A percentile compares a stretch with the other conserved stretches of the same genome.
phyloP scores from a whole-genome alignment of 2,797 vertebrate species.

The Kryptopterus vitreolus region DNA sequence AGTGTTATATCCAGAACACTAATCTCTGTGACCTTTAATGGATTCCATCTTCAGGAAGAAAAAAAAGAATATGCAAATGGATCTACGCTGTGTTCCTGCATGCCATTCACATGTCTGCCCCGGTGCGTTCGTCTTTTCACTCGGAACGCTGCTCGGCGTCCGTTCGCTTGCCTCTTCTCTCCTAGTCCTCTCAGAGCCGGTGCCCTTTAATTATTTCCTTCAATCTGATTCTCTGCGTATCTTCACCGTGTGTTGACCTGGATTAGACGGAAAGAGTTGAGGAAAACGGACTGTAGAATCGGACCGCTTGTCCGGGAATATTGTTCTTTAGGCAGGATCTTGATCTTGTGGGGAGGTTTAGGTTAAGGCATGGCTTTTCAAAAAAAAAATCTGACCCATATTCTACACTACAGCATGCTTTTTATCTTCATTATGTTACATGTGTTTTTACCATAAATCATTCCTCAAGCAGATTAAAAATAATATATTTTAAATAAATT shows the following conservation, averaged over 20 bases:
- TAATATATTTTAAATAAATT: no score
- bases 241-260: neutral
- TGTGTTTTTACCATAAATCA: no score
- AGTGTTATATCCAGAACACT: neutral
- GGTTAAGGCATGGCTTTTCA: no score
- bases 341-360: no score
- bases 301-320: slow-evolving; percentile 3
- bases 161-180: neutral
- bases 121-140: neutral
- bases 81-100: neutral
- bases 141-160: neutral
- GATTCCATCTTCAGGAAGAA: neutral
- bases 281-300: neutral
- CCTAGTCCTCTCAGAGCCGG: neutral
- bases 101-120: neutral
- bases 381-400: no score
- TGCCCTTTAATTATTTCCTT: slow-evolving; percentile 6
- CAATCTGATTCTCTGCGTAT: slow-evolving; percentile 20
- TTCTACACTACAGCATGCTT: neutral
- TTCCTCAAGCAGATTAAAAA: no score
- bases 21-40: neutral
- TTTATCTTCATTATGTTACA: slow-evolving; percentile 30
- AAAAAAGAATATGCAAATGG: neutral
- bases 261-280: neutral
- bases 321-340: neutral